Conservation (phyloP, 2,888 invertebrate species). For the Catotricha subobsoleta region DNA sequence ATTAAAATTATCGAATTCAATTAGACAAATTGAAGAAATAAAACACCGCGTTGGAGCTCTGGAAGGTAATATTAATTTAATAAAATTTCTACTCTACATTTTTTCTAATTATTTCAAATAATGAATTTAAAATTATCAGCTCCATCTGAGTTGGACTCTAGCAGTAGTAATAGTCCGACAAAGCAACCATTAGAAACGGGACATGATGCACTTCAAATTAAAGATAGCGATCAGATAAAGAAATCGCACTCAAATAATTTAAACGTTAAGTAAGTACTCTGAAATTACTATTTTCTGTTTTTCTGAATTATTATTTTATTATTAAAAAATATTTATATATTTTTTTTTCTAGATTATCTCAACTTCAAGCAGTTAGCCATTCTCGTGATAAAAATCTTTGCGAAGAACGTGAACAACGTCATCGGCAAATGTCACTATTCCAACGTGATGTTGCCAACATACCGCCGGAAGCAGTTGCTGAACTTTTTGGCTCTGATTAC, state of each 20-base stretch:
- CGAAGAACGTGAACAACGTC: constrained; percentile 57
- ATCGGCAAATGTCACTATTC: constrained; percentile 56
- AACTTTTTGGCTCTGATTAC: constrained; percentile 54
- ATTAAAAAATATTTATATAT: too few species aligned
- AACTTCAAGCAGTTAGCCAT: constrained; percentile 56
- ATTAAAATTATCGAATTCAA: constrained; percentile 59
- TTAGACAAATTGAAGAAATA: constrained; percentile 51
- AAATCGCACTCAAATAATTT: too few species aligned
- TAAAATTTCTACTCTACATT: background rate
- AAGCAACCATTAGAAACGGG: constrained; percentile 9
- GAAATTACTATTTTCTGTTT: background rate
- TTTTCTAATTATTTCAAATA: background rate
- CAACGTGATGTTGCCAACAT: constrained; percentile 54
- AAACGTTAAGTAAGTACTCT: background rate
- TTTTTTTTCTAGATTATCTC: constrained; percentile 39
- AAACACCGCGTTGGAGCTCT: constrained; percentile 9
- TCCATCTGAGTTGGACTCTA: constrained; percentile 7
- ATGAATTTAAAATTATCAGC: too few species aligned
- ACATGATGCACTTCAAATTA: background rate
- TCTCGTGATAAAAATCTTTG: constrained; percentile 55
- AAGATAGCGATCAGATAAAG: too few species aligned
- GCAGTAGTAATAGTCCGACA: constrained; percentile 10
- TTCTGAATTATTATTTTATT: too few species aligned
- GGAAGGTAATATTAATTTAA: background rate
- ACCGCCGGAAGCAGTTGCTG: constrained; percentile 53